Evolutionary conservation across 1,140 invertebrate species (phyloP), one percentile per base, ranked within the genome.

Genomic region (Dufourea novaeangliae): DNA sequence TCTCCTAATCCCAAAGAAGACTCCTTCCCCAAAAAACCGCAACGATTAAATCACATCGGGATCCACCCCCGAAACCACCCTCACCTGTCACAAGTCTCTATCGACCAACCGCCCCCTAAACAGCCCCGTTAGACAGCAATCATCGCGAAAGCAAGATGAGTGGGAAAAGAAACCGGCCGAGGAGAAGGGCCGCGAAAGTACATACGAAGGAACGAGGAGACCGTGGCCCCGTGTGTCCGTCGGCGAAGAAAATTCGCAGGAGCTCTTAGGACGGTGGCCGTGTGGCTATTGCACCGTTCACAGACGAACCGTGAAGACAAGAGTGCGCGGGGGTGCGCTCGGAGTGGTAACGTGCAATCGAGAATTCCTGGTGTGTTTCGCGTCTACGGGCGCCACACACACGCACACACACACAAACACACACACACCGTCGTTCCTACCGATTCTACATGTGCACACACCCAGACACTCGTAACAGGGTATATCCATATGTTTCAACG

Each of bases 401-500:
- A 67, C 72, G 62, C 27, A 67, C 73, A 41, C 52, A 37, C 22
- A 61, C 59, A 67, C 29, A 70, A 12, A 57, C 27, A 3, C 17
- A 29, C 27, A 12, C 17, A 1, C 1, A 0, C 52, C 52, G 25
- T 0, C 54, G 27, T n/a, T n/a, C n/a, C n/a, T n/a, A 32, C 67
- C 79, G 69, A 75, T n/a, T n/a, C n/a, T 64, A 72, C 67, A 79
- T 78, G 76, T 77, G 61, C 22, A 44, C 17, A 44, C 54, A 27
- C 10, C 27, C 56, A 41, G 56, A 41, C 39, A 50, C 39, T 27
- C 52, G 52, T 72, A 34, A 32, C 22, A n/a, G n/a, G n/a, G n/a
- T n/a, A n/a, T n/a, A n/a, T n/a, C 56, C 59, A 56, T 1, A 76
- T 86, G 82, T 87, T 86, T 86, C 87, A 88, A 89, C 92, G 92